Evolutionary conservation across 2,888 invertebrate species (phyloP).

Genomic region (Plusia festucae): DNA sequence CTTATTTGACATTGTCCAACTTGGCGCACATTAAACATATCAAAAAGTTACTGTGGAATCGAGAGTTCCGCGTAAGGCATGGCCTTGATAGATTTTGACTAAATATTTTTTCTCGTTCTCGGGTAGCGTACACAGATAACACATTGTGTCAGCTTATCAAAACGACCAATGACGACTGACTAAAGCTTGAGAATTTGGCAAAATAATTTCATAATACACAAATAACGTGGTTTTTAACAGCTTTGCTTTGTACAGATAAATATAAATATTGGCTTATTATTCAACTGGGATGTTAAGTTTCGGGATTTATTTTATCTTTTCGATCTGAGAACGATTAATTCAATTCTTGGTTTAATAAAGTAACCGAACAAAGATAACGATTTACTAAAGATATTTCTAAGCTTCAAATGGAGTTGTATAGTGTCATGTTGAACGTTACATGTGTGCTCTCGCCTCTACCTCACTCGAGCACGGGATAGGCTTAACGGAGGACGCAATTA

Average conservation of each 20-base stretch:
- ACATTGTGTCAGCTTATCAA: constrained; percentile 79
- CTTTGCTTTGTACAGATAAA: constrained; percentile 41
- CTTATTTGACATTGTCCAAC: constrained; percentile 79
- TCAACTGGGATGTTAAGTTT: constrained; percentile 38
- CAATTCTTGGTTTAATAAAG: constrained; percentile 49
- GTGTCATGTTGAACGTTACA: constrained; percentile 54
- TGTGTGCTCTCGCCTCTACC: constrained; percentile 64
- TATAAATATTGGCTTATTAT: constrained; percentile 51
- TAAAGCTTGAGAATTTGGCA: constrained; percentile 48
- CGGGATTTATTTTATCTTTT: constrained; percentile 33
- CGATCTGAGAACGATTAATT: constrained; percentile 50
- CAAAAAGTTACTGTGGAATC: constrained; percentile 61
- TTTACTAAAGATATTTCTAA: constrained; percentile 42
- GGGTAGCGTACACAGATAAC: constrained; percentile 75
- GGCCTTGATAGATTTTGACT: constrained; percentile 82
- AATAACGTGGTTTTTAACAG: constrained; percentile 49
- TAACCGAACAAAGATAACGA: constrained; percentile 44
- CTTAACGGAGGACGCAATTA: constrained; percentile 88
- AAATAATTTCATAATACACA: constrained; percentile 49
- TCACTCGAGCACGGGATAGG: constrained; percentile 74
- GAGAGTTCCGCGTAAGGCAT: constrained; percentile 79
- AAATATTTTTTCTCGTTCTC: constrained; percentile 77
- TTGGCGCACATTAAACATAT: constrained; percentile 53
- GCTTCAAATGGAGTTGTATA: constrained; percentile 49
- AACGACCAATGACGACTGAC: constrained; percentile 63